Evolutionary conservation across 2,797 vertebrate species (phyloP), one percentile per base, ranked within the genome.

Genomic region (Aphelocoma californica): DNA sequence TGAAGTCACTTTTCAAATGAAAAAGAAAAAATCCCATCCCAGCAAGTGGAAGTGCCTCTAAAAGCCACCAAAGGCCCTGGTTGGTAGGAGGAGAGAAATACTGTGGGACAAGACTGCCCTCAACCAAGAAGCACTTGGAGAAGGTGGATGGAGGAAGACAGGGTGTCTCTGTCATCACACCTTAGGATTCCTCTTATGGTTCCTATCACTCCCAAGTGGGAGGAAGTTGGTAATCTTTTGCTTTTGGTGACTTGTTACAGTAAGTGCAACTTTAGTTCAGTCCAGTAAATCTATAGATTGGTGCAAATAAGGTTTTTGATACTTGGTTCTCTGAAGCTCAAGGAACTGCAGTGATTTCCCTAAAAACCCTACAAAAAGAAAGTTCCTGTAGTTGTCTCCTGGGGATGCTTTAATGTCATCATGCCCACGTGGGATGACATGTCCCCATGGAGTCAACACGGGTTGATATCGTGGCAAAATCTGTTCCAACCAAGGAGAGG

Each of bases 1-100:
- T 82, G 81, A 97, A 94, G 79, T 71, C 64, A 42, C 80, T 90
- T 82, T 67, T 57, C 36, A 80, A 86, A 62, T 53, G 23, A 54
- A 40, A 40, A 24, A 42, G 47, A 28, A 73, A 65, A 81, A 90
- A 64, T n/a, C 61, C 24, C 70, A 57, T 71, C 32, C 51, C 32
- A 67, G 70, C 18, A 17, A 50, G 4, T 65, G 58, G 83, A 86
- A 71, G 69, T 29, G 64, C 10, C 31, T 88, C 61, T 57, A 23
- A 91, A 91, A 83, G 29, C 48, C 36, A 40, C 3, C 0, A 69
- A 71, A 74, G 6, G 32, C 10, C 19, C 58, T 12, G 6, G 18
- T 4, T 53, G 20, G 31, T 80, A 45, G 56, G 44, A 77, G n/a
- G 29, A 92, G 29, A 7, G 4, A 58, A 92, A 48, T 9, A 0